These are phyloP conservation scores for Labrus mixtus DNA, from an alignment of 2,113 vertebrate species.

Conservation along the genomic window DNA sequence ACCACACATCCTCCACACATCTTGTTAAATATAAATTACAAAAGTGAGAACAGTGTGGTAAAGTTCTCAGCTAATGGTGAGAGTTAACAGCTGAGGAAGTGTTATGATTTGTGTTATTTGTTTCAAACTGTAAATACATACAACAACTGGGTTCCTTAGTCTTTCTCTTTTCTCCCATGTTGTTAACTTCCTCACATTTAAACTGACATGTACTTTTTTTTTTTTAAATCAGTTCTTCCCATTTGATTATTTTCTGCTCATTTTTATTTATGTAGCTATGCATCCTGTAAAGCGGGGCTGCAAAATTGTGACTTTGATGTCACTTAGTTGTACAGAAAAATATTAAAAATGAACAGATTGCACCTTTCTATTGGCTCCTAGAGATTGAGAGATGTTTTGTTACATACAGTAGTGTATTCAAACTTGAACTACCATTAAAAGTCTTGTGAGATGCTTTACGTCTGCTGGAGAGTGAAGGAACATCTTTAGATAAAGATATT, in stretches of 20 bases:
- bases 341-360: constrained; percentile 26
- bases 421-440: constrained; percentile 46
- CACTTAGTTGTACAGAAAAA: constrained; percentile 40
- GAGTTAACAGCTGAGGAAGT: constrained; percentile 13
- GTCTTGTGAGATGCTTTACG: constrained; percentile 34
- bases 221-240: constrained; percentile 22
- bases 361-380: constrained; percentile 21
- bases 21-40: constrained; percentile 27
- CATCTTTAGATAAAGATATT: constrained; percentile 30
- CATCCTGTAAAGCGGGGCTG: constrained; percentile 18
- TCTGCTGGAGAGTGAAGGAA: constrained; percentile 1
- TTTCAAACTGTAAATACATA: constrained; percentile 68
- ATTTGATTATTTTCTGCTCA: constrained; percentile 22
- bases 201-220: constrained; percentile 44
- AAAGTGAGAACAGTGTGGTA: constrained; percentile 12
- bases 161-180: constrained; percentile 37
- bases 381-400: constrained; percentile 36
- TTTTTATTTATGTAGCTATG: constrained; percentile 60
- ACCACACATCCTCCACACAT: constrained; percentile 33
- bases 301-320: constrained; percentile 15
- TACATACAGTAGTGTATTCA: constrained; percentile 39
- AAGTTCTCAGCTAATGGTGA: constrained; percentile 10
- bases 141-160: constrained; percentile 28
- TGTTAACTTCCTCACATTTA: constrained; percentile 47
- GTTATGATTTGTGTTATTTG: constrained; percentile 46